Base-by-base conservation (phyloP, 2,797 vertebrate genomes). In the Ctenopoma kingsleyae region DNA sequence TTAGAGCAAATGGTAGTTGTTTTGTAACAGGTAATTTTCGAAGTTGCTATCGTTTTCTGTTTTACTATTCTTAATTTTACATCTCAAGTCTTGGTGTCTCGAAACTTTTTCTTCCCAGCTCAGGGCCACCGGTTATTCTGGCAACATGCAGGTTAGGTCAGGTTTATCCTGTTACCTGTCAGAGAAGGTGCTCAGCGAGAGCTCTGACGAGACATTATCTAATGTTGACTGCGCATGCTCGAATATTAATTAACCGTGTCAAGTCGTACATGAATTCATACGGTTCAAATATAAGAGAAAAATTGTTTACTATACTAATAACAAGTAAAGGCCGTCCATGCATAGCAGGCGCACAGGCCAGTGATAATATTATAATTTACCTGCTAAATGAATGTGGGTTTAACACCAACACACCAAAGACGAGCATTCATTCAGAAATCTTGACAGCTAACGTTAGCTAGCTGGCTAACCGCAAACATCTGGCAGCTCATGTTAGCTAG, bases 111-210 rank as follows among this genome's bases (percentile, higher is more conserved):
- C 27, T 30, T 30, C 27, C 27, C 27, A 30, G 27, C 27, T 30
- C 27, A 6, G 27, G 2, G 23, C 23, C 78, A 73, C 78, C 62
- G 57, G 72, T 79, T 84, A 13, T 47, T 67, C 64, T 25, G 30
- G 67, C 12, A 25, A 13, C 53, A 10, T 16, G 0, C 2, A 30
- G 10, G 15, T 32, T 5, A 1, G 6, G 8, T 44, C 17, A 17
- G 35, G 4, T 25, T 35, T 4, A 35, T 22, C 38, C 57, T 44
- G 41, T 7, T 15, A 13, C 3, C 30, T 32, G 16, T 11, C 6
- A 4, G 8, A 15, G 44, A 44, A 5, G 16, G 32, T 16, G 52
- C 35, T 50, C 36, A 62, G 5, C 1, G 9, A 51, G 7, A 58
- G 13, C 35, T 2, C 19, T 1, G 32, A 49, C 44, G 6, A 11